Percentiles rank a stretch among this genome's conserved stretches.
Evolutionary conservation across 1,140 invertebrate species (phyloP).

Genomic region (Laupala kohalensis): DNA sequence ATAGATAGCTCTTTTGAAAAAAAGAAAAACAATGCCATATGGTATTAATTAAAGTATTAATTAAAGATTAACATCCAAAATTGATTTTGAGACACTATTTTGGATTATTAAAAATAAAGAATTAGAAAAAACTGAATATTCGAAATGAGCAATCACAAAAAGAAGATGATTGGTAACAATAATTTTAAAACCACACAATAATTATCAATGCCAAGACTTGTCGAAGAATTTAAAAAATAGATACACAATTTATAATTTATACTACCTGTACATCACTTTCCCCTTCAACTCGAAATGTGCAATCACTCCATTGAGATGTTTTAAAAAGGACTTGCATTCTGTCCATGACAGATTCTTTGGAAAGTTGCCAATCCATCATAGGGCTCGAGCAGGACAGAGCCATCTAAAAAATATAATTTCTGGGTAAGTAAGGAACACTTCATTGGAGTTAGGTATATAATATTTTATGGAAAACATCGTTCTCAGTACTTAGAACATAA

Average conservation of each 20-base stretch:
- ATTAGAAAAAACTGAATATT: not conserved
- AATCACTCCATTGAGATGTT: slow-evolving; percentile 13
- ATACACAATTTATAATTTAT: not conserved
- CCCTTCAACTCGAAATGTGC: slow-evolving; percentile 6
- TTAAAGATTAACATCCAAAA: too few relatives aligned
- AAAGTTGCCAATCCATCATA: slow-evolving; percentile 6
- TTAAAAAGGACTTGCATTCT: slow-evolving; percentile 1
- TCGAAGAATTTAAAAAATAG: not conserved
- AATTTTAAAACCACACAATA: not conserved
- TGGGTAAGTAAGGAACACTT: not conserved
- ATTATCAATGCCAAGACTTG: not conserved
- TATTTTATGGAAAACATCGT: not conserved
- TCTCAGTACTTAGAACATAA: not conserved
- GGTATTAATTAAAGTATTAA: too few relatives aligned
- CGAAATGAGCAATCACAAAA: not conserved
- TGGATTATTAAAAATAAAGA: not conserved
- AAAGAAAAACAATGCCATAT: too few relatives aligned
- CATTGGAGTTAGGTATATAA: not conserved
- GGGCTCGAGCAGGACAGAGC: not conserved
- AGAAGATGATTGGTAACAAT: not conserved
- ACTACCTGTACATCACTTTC: slow-evolving; percentile 4
- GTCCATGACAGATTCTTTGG: slow-evolving; percentile 6
- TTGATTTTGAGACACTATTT: not conserved
- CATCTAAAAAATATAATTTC: not conserved
- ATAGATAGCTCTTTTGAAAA: too few relatives aligned